phyloP scores from a whole-genome alignment of 2,797 vertebrate species.

The Centroberyx gerrardi region DNA sequence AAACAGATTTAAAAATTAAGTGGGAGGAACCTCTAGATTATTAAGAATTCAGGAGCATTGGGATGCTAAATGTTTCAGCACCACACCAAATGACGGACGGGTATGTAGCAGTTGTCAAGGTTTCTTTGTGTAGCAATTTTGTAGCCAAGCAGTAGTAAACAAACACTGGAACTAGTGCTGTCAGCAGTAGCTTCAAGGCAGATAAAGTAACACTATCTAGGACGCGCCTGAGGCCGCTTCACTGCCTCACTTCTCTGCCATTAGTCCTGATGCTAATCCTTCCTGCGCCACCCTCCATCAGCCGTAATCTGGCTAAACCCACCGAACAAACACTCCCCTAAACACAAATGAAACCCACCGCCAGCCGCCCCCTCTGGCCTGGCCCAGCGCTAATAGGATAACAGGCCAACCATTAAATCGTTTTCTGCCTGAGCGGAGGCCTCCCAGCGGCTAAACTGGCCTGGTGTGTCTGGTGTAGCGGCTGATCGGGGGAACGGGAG shows the following conservation, averaged over 20 bases:
- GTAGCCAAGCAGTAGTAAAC: not conserved
- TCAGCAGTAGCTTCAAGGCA: not conserved
- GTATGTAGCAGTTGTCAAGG: too few relatives aligned
- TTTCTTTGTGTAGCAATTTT: too few relatives aligned
- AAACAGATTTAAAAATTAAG: too few relatives aligned
- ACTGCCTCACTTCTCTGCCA: not conserved
- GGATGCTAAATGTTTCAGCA: too few relatives aligned
- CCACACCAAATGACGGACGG: too few relatives aligned
- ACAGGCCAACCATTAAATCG: slow-evolving; percentile 24
- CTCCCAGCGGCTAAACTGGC: not conserved
- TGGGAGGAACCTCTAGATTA: too few relatives aligned
- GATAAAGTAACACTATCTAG: too few relatives aligned
- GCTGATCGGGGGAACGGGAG: slow-evolving; percentile 18
- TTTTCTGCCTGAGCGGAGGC: slow-evolving; percentile 43
- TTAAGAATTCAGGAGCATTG: too few relatives aligned
- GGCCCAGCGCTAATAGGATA: slow-evolving; percentile 23
- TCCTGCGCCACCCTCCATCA: not conserved
- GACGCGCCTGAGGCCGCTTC: not conserved
- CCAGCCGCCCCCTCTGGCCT: not conserved
- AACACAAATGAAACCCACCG: slow-evolving; percentile 16
- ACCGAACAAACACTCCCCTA: not conserved
- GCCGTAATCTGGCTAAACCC: slow-evolving; percentile 8
- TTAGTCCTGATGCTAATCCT: slow-evolving; percentile 16
- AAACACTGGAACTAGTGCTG: not conserved
- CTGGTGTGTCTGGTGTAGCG: not conserved